Evolutionary conservation across 2,113 vertebrate species (phyloP).

Genomic region (Elachura formosa): DNA sequence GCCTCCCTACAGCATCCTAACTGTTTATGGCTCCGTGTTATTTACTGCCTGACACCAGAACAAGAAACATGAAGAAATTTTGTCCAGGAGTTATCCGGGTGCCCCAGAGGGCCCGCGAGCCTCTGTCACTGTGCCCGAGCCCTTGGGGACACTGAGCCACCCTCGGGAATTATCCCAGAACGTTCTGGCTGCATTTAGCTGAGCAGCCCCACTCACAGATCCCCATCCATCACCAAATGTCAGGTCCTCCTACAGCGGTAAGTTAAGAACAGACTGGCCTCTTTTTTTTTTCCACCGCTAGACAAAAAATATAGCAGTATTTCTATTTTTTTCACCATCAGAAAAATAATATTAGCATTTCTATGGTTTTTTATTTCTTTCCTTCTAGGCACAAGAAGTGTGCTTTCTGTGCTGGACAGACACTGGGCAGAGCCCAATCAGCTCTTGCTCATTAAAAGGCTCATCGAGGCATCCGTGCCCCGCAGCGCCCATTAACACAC

Average conservation of each 20-base stretch:
- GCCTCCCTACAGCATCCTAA: not conserved
- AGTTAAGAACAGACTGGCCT: accelerated
- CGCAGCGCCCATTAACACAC: constrained; percentile 13
- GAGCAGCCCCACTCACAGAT: not conserved
- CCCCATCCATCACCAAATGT: not conserved
- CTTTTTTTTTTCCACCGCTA: not conserved
- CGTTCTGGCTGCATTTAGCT: not conserved
- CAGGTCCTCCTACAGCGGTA: not conserved
- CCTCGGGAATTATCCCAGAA: accelerated
- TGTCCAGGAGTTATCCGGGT: not conserved
- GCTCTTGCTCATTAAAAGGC: not conserved
- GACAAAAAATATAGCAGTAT: too few species aligned
- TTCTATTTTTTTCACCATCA: too few species aligned
- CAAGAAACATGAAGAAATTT: not conserved
- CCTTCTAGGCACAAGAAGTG: not conserved
- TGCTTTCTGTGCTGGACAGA: not conserved
- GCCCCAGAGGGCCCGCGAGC: too few species aligned
- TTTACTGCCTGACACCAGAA: not conserved
- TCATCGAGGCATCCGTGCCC: not conserved
- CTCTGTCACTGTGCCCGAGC: accelerated
- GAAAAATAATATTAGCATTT: not conserved
- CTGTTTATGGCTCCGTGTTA: not conserved
- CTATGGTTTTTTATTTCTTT: accelerated
- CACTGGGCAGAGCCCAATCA: too few species aligned
- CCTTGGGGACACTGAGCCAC: not conserved